Percentiles rank a stretch among this genome's conserved stretches.
Conservation (phyloP, 2,888 invertebrate genomes). For the Melanostoma scalare region DNA sequence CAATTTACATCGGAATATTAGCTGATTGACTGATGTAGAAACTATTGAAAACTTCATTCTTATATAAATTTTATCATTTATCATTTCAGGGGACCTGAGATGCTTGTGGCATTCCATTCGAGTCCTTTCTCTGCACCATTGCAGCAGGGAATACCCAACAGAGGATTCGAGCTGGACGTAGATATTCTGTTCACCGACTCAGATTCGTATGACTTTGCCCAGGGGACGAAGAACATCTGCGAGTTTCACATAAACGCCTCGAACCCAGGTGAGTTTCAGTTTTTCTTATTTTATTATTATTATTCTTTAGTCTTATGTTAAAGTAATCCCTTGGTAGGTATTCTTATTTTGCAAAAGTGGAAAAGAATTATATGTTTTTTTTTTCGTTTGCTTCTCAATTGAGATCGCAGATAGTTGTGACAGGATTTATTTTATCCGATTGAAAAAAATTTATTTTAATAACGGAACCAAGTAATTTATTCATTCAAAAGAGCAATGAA, state of each 20-base stretch:
- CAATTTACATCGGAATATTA: slow-evolving; percentile 49
- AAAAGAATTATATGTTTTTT: too few relatives aligned
- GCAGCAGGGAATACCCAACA: slow-evolving; percentile 86
- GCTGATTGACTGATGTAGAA: slow-evolving; percentile 37
- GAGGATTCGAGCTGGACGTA: slow-evolving; percentile 93
- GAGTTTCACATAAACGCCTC: slow-evolving; percentile 91
- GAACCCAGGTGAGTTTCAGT: slow-evolving; percentile 80
- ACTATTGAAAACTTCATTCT: slow-evolving; percentile 42
- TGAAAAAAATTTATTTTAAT: too few relatives aligned
- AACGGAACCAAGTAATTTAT: too few relatives aligned
- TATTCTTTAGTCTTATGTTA: slow-evolving; percentile 54
- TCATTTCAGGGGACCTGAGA: slow-evolving; percentile 87
- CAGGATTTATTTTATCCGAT: too few relatives aligned
- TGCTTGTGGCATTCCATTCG: slow-evolving; percentile 94
- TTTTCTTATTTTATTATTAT: slow-evolving; percentile 33
- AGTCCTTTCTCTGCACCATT: slow-evolving; percentile 92
- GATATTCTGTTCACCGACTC: slow-evolving; percentile 94
- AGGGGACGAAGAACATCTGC: slow-evolving; percentile 83
- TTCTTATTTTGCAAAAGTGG: too few relatives aligned
- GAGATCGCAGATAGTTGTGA: too few relatives aligned
- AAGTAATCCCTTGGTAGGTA: slow-evolving; percentile 10
- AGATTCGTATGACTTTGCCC: slow-evolving; percentile 92
- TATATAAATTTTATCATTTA: slow-evolving; percentile 5
- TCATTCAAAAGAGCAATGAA: too few relatives aligned
- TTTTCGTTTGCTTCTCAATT: too few relatives aligned